Percentiles rank a stretch among this genome's conserved stretches.
These are phyloP conservation scores for Eufriesea mexicana DNA, from an alignment of 1,140 invertebrate species.

Conservation along the genomic window DNA sequence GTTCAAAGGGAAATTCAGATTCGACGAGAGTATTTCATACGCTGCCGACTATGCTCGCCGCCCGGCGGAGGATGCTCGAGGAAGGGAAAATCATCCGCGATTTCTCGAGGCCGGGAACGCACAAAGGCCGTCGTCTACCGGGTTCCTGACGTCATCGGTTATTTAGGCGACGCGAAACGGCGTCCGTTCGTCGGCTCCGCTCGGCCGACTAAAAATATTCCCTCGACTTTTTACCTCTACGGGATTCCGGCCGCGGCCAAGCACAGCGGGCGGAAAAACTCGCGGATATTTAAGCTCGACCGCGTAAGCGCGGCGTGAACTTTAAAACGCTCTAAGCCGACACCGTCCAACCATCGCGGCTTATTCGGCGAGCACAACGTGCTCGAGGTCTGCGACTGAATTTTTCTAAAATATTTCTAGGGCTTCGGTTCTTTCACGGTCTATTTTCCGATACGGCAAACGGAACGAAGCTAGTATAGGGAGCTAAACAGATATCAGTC, in stretches of 20 bases:
- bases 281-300: not conserved
- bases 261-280: slow-evolving; percentile 11
- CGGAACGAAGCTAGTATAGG: too few species aligned
- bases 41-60: not conserved
- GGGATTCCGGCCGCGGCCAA: not conserved
- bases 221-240: not conserved
- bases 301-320: slow-evolving; percentile 1
- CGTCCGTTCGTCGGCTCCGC: slow-evolving; percentile 42
- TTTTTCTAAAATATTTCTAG: too few species aligned
- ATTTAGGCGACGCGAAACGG: slow-evolving; percentile 51
- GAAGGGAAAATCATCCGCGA: not conserved
- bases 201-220: slow-evolving; percentile 56
- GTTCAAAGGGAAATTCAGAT: not conserved
- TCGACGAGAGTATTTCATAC: not conserved
- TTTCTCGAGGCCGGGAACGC: not conserved
- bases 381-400: too few species aligned
- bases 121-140: slow-evolving; percentile 32
- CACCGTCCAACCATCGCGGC: not conserved
- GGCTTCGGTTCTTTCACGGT: too few species aligned
- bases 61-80: not conserved
- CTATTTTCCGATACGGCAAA: too few species aligned
- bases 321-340: not conserved
- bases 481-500: too few species aligned
- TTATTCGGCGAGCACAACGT: not conserved
- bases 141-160: slow-evolving; percentile 52